Evolutionary conservation across 2,797 vertebrate genomes (phyloP).

Genomic region (Darevskia nairensis): DNA sequence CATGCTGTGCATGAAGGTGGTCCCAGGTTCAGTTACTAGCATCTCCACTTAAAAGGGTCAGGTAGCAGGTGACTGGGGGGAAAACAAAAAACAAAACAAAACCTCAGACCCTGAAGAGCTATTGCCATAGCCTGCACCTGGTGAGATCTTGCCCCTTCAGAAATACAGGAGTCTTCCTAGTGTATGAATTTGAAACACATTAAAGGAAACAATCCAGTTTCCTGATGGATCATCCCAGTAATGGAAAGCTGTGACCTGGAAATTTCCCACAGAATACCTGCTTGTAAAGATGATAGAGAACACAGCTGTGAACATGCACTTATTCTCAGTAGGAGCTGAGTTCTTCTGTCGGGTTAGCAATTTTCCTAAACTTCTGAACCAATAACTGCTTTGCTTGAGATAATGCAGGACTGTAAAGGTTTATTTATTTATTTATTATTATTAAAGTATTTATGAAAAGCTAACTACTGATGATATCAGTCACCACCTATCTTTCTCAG

Average conservation of each 20-base stretch:
- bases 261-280: constrained; percentile 55
- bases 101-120: background rate
- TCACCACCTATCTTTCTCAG: constrained; percentile 18
- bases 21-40: background rate
- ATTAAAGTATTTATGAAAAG: constrained; percentile 37
- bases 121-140: background rate
- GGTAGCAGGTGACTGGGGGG: background rate
- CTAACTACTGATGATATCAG: constrained; percentile 43
- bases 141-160: background rate
- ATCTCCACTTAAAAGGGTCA: background rate
- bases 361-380: constrained; percentile 61
- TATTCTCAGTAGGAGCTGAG: constrained; percentile 56
- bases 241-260: constrained; percentile 60
- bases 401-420: constrained; percentile 51
- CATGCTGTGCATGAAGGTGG: too few relatives aligned
- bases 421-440: constrained; percentile 34
- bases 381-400: constrained; percentile 57
- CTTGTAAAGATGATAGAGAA: constrained; percentile 60
- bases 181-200: background rate
- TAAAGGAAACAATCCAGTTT: constrained; percentile 44
- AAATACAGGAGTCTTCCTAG: background rate
- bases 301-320: constrained; percentile 46
- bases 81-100: too few relatives aligned
- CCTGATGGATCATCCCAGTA: constrained; percentile 61
- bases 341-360: constrained; percentile 59